phyloP scores from a whole-genome alignment of 2,113 vertebrate genomes.

The Dascyllus trimaculatus region DNA sequence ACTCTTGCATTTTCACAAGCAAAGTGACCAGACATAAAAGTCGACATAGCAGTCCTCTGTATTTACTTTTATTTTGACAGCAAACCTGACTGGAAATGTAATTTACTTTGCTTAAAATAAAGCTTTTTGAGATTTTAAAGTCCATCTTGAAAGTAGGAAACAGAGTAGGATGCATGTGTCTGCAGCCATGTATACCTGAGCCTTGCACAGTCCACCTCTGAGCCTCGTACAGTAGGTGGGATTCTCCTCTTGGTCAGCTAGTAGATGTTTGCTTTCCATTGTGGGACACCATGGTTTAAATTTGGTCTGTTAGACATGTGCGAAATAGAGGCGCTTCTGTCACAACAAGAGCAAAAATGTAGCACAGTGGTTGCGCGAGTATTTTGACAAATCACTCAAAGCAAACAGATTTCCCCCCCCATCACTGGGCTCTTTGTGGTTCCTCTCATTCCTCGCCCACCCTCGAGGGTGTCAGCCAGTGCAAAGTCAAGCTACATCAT shows the following conservation, averaged over 20 bases:
- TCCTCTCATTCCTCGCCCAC: slow-evolving; percentile 24
- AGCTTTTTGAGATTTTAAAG: background rate
- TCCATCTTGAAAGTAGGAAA: background rate
- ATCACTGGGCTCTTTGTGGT: slow-evolving; percentile 47
- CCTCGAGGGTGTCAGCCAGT: background rate
- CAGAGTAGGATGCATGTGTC: background rate
- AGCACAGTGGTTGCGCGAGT: slow-evolving; percentile 42
- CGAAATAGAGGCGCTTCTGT: slow-evolving; percentile 68
- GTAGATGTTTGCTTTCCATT: slow-evolving; percentile 70
- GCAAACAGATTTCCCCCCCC: slow-evolving; percentile 66
- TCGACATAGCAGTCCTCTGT: background rate
- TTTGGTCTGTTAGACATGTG: slow-evolving; percentile 58
- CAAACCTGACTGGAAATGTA: background rate
- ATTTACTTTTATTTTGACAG: background rate
- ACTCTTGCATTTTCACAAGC: background rate
- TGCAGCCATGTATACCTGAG: slow-evolving; percentile 10
- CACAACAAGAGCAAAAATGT: slow-evolving; percentile 56
- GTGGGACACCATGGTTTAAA: slow-evolving; percentile 73
- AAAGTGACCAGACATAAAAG: background rate
- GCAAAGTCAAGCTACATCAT: background rate
- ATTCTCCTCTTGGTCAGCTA: slow-evolving; percentile 56
- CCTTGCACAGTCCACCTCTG: background rate
- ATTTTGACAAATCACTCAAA: slow-evolving; percentile 61
- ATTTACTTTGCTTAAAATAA: background rate
- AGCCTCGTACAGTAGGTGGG: slow-evolving; percentile 48